Conservation (phyloP, 2,888 invertebrate species). For the Rhingia rostrata region DNA sequence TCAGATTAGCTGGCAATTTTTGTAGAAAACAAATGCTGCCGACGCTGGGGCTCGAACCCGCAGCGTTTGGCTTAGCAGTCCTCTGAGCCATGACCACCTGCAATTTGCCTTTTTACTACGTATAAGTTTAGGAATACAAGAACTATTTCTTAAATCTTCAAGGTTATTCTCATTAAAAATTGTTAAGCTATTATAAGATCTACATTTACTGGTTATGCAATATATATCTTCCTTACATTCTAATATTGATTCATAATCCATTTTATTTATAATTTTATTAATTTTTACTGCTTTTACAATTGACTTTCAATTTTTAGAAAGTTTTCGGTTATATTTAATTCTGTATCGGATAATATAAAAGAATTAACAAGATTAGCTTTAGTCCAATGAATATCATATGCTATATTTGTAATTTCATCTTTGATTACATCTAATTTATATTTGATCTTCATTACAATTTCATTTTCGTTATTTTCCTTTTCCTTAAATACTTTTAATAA, state of each 20-base stretch:
- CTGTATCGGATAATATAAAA: conserved; percentile 24
- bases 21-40: no score
- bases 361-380: conserved; percentile 49
- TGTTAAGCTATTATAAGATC: conserved; percentile 2
- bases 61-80: no score
- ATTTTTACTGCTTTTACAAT: conserved; percentile 50
- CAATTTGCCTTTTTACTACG: conserved; percentile 1
- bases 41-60: no score
- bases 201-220: conserved; percentile 14
- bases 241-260: conserved; percentile 13
- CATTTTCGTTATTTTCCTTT: conserved; percentile 3
- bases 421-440: conserved; percentile 46
- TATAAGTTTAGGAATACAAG: conserved; percentile 12
- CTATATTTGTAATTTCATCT: conserved; percentile 43
- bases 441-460: conserved; percentile 9
- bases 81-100: no score
- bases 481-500: not conserved
- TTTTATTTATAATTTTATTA: conserved; percentile 24
- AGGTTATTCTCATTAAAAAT: conserved; percentile 27
- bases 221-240: conserved; percentile 11
- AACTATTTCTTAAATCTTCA: conserved; percentile 12
- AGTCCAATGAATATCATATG: conserved; percentile 46
- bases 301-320: conserved; percentile 43
- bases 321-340: conserved; percentile 39
- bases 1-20: no score